Evolutionary conservation across 2,797 vertebrate genomes (phyloP), one percentile per base, ranked within the genome.

Genomic region (Capromys pilorides): DNA sequence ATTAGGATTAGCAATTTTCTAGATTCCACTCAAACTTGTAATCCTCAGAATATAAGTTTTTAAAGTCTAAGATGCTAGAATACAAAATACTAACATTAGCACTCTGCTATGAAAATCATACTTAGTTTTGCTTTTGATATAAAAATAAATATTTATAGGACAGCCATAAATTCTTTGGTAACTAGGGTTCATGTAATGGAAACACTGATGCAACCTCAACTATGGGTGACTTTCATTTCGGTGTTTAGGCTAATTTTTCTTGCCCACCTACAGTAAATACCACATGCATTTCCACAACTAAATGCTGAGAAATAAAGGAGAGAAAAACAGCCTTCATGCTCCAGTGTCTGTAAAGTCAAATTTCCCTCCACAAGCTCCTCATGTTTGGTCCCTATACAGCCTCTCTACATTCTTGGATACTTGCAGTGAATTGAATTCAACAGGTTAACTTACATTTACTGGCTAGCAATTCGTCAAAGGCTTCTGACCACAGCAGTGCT

Each of bases 401-500:
- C 22, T 90, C 71, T n/a, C 13, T 28, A 69, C 36, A 41, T 9
- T 64, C 49, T 24, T 33, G 49, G 67, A 69, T 54, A 5, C 28
- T 69, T 62, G 54, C 59, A 39, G 84, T 0, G 64, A 89, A 49
- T 26, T 22, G 8, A 77, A 77, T 86, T 83, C 85, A 79, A 57
- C 64, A 87, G 59, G 45, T n/a, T 41, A 85, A 98, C 99, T 99
- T 98, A 99, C 99, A 99, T 99, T 99, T 99, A 97, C 98, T 99
- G 89, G 99, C 98, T 62, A 99, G 98, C 77, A 99, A 99, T 95
- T 99, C 99, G 96, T 99, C 99, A 89, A 99, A 99, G 2, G 99
- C 99, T 95, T 99, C 98, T 91, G 99, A 99, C 99, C 99, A 99
- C 93, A 98, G 98, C 59, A 98, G 96, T 33, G 99, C 99, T 98